These are phyloP conservation scores for Crenuchus spilurus DNA, from an alignment of 2,797 vertebrate species.

Conservation along the genomic window DNA sequence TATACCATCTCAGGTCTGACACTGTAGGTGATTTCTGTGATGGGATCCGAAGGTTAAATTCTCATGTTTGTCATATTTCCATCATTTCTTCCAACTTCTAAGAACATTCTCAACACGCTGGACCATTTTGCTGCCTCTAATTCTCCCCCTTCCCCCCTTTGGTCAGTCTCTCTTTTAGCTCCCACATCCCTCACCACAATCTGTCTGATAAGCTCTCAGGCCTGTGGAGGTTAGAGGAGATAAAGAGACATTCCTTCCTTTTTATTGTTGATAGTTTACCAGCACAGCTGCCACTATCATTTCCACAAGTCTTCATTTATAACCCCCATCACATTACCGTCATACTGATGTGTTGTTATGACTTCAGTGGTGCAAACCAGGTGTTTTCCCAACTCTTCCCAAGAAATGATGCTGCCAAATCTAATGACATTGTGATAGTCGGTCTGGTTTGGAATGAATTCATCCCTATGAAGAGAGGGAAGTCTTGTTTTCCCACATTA, in stretches of 20 bases:
- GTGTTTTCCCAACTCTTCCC: slow-evolving; percentile 6
- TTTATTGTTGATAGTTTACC: not conserved
- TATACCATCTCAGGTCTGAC: too few species aligned
- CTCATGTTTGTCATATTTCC: too few species aligned
- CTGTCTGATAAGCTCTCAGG: slow-evolving; percentile 38
- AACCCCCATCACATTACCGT: not conserved
- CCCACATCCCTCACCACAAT: slow-evolving; percentile 5
- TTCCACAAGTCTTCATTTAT: not conserved
- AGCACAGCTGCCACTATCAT: not conserved
- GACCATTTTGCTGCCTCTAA: too few species aligned
- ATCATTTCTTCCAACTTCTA: too few species aligned
- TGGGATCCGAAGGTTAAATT: too few species aligned
- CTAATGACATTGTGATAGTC: not conserved
- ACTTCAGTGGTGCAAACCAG: slow-evolving; percentile 1
- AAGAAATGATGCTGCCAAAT: slow-evolving; percentile 8
- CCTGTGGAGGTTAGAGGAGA: slow-evolving; percentile 36
- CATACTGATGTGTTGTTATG: slow-evolving; percentile 8
- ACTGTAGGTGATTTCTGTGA: too few species aligned
- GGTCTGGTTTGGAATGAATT: slow-evolving; percentile 18
- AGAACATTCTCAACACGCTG: too few species aligned
- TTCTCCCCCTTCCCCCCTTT: not conserved
- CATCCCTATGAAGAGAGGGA: not conserved
- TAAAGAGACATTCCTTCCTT: slow-evolving; percentile 42
- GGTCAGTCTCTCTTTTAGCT: slow-evolving; percentile 16
- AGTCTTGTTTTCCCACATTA: slow-evolving; percentile 50